These are phyloP conservation scores for Diorhabda sublineata DNA, from an alignment of 1,140 invertebrate species.

Conservation along the genomic window DNA sequence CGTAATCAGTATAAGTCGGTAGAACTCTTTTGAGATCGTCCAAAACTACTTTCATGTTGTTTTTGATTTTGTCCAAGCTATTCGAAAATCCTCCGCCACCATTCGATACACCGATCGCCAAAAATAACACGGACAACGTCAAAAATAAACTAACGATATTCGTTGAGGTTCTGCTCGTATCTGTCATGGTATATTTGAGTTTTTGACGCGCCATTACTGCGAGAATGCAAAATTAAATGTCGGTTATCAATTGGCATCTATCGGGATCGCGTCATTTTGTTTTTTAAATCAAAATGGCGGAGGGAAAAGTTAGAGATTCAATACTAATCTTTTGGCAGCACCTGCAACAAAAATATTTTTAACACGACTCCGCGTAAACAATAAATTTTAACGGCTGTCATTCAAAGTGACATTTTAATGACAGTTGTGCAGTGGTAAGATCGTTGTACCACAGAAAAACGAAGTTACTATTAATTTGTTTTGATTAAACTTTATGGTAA, in stretches of 20 bases:
- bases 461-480: too few relatives aligned
- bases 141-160: slow-evolving; percentile 33
- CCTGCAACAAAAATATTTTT: neutral
- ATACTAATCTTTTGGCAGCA: neutral
- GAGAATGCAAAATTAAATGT: too few relatives aligned
- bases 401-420: too few relatives aligned
- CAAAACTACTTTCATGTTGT: slow-evolving; percentile 49
- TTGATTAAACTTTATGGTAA: too few relatives aligned
- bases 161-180: neutral
- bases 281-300: neutral
- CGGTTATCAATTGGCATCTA: too few relatives aligned
- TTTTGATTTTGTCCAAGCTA: slow-evolving; percentile 46
- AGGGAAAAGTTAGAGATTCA: too few relatives aligned
- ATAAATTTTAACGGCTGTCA: too few relatives aligned
- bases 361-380: too few relatives aligned
- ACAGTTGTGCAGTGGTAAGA: too few relatives aligned
- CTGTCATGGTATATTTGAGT: neutral
- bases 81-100: slow-evolving; percentile 38
- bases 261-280: neutral
- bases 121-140: slow-evolving; percentile 31
- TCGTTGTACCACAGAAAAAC: too few relatives aligned
- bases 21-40: slow-evolving; percentile 46
- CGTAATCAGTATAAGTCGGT: slow-evolving; percentile 48
- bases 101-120: slow-evolving; percentile 32
- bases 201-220: neutral